Percentiles rank a stretch among this genome's conserved stretches.
phyloP scores from a whole-genome alignment of 2,113 vertebrate species.

The Gnathonemus longibarbis region DNA sequence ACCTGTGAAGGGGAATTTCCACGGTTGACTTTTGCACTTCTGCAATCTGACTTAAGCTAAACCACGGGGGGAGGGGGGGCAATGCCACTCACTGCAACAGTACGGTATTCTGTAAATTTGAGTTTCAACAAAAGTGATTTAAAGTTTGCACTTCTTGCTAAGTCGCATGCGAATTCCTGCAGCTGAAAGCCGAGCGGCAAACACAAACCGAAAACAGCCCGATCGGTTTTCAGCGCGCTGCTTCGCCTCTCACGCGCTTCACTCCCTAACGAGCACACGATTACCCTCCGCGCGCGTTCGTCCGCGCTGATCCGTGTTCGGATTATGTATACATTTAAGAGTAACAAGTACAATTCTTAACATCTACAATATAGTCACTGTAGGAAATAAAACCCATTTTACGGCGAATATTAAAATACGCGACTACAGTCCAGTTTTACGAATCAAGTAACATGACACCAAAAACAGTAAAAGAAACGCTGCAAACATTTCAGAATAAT shows the following conservation, averaged over 20 bases:
- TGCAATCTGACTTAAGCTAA: conserved; percentile 47
- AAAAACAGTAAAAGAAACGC: neutral
- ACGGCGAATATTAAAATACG: neutral
- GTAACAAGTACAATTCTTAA: neutral
- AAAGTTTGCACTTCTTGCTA: neutral
- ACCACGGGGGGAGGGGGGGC: neutral
- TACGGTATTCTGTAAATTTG: neutral
- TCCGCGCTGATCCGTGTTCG: neutral
- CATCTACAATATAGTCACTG: neutral
- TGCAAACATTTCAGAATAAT: neutral
- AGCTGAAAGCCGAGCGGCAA: neutral
- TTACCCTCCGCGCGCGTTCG: neutral
- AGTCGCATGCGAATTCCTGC: neutral
- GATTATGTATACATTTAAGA: neutral
- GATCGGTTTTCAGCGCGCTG: neutral
- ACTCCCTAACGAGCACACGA: neutral
- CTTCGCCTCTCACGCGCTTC: neutral
- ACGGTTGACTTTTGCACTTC: conserved; percentile 60
- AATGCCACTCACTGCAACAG: neutral
- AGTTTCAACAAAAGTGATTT: neutral
- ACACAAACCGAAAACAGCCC: neutral
- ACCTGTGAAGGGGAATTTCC: conserved; percentile 58
- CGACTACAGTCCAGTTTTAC: neutral
- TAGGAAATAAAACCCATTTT: neutral
- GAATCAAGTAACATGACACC: neutral